These are phyloP conservation scores for Poecile atricapillus DNA, from an alignment of 2,113 vertebrate genomes.

Conservation along the genomic window DNA sequence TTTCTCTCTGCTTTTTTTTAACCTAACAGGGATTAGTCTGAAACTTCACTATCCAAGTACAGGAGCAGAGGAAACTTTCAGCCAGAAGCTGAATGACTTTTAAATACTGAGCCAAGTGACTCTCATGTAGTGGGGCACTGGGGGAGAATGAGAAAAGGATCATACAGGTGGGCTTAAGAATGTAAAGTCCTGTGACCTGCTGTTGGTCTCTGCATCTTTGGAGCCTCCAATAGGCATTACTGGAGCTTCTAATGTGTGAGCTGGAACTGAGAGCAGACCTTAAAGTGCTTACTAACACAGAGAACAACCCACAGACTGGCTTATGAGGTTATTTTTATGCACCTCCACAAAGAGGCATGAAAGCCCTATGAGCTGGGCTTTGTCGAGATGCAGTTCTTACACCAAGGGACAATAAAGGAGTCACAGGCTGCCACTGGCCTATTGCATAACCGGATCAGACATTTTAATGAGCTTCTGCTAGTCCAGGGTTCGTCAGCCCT, in stretches of 20 bases:
- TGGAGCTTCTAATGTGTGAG: not conserved
- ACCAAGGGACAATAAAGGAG: conserved; percentile 31
- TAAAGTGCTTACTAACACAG: not conserved
- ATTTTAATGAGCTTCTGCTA: conserved; percentile 59
- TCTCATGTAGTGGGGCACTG: not conserved
- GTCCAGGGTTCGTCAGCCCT: not conserved
- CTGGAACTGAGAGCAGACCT: not conserved
- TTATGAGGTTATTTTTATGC: conserved; percentile 34
- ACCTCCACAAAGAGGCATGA: not conserved
- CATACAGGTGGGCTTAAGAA: not conserved
- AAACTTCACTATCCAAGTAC: not conserved
- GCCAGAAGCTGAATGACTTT: not conserved
- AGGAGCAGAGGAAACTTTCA: not conserved
- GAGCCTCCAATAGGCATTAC: not conserved
- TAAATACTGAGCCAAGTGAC: not conserved
- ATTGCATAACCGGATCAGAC: conserved; percentile 55
- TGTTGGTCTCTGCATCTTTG: not conserved
- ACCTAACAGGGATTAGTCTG: not conserved
- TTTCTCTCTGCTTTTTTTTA: not conserved
- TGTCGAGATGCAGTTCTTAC: not conserved
- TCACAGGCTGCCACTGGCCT: conserved; percentile 9
- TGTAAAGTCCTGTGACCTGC: not conserved
- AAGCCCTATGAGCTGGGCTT: conserved; percentile 32
- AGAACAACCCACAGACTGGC: not conserved
- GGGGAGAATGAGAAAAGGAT: not conserved